Conservation (phyloP, 1,140 invertebrate species). For the Ephestia elutella region DNA sequence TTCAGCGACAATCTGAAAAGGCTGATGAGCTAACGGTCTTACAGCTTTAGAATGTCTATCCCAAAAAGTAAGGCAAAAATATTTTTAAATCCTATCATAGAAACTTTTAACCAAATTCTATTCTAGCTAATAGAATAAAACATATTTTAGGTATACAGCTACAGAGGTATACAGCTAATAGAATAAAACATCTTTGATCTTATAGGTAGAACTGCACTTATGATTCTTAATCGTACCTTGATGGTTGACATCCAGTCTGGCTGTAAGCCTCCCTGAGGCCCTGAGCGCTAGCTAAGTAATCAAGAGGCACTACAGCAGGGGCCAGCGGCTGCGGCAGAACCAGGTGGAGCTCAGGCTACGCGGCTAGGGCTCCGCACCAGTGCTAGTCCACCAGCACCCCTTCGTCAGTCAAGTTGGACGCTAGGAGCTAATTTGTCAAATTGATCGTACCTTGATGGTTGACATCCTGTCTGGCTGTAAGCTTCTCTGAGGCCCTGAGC, state of each 20-base stretch:
- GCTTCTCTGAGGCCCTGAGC: slow-evolving; percentile 78
- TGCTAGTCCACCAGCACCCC: slow-evolving; percentile 29
- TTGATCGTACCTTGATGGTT: slow-evolving; percentile 74
- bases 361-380: slow-evolving; percentile 74
- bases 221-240: slow-evolving; percentile 64
- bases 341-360: slow-evolving; percentile 74
- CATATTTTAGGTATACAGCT: too few species aligned
- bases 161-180: too few species aligned
- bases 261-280: slow-evolving; percentile 79
- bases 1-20: too few species aligned
- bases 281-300: slow-evolving; percentile 76
- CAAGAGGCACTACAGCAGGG: slow-evolving; percentile 73
- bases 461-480: slow-evolving; percentile 78
- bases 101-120: too few species aligned
- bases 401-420: slow-evolving; percentile 54
- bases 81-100: too few species aligned
- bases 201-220: too few species aligned
- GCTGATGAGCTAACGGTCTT: too few species aligned
- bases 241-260: slow-evolving; percentile 78
- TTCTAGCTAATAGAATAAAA: too few species aligned
- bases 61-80: too few species aligned
- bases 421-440: too few species aligned
- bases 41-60: too few species aligned
- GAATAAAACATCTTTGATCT: too few species aligned
- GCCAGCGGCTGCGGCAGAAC: slow-evolving; percentile 62